Evolutionary conservation across 2,888 invertebrate genomes (phyloP), one percentile per base, ranked within the genome.

Genomic region (Drosophila emarginata): DNA sequence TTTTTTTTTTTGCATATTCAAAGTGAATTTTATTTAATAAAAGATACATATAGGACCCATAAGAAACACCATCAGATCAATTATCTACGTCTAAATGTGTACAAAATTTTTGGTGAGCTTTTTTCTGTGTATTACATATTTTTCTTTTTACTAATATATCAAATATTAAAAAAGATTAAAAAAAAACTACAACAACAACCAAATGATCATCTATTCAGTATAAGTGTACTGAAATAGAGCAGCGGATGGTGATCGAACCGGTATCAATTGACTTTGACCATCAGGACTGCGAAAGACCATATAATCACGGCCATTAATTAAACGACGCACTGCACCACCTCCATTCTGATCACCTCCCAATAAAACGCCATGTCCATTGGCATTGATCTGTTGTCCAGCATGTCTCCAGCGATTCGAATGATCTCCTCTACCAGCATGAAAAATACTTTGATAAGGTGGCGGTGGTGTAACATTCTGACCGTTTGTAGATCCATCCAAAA

Each of bases 291-390:
- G 93, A 26, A 94, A 93, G 0, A 96, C 94, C 91, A 95, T 95
- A 90, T 96, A 96, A 84, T 96, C 95, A 56, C 96, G 93, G 0
- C 96, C 96, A 80, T 96, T 96, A 39, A 96, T 94, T 4, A 93
- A 92, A 80, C 93, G 93, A 66, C 92, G 93, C 15, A 93, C 93
- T 0, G 93, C 80, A 3, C 18, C 45, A 2, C 18, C 18, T 4
- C 40, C 61, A 9, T 57, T 61, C 3, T 69, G 65, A 1, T 67
- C 66, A 7, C 63, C 76, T 9, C 79, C 88, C 28, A 77, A 70
- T 0, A 82, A 53, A 0, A 80, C 50, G 4, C 88, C 90, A 1
- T 80, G 72, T 0, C 76, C 87, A 18, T 74, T 64, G 2, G 18
- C 36, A 71, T 0, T 36, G 69, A 54, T 12, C 0, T 74, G 66